Base-by-base conservation (phyloP, 2,113 vertebrate genomes). In the Hiodon alosoides region DNA sequence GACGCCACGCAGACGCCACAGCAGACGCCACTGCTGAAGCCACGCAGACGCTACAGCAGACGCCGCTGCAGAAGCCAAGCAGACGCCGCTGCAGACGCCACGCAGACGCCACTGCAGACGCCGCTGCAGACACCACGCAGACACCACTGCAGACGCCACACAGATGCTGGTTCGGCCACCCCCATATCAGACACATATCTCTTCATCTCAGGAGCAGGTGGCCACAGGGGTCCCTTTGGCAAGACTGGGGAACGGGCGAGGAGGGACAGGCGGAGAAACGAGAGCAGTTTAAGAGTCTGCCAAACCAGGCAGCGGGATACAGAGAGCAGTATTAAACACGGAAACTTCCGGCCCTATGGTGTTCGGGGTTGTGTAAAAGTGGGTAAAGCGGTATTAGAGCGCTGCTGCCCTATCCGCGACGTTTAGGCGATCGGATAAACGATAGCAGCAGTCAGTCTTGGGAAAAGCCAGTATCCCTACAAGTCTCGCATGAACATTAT, bases 161-260 rank as follows among this genome's bases (percentile, higher is more conserved):
- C 72, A 73, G 78, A 81, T 68, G 70, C 52, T 47, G 57, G 71
- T 71, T 74, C 68, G 50, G 69, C 31, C 64, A 69, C 11, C 17
- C 76, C 57, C 52, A 67, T 72, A 78, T 65, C 72, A 68, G n/a
- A 75, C 61, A 14, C 70, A 69, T 75, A 72, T 76, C 72, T 72
- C 73, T 79, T 71, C 31, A 74, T 72, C 69, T 6, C 76, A 64
- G 81, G 70, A 67, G 59, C 46, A 54, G 46, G 52, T 48, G 73
- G 51, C 13, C 31, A 65, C 60, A 46, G 51, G 13, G 2, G 61
- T 17, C 58, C 55, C 10, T 76, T 10, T 66, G 62, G 58, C 70
- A 58, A 68, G 60, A 58, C 7, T 47, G 61, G 59, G 47, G 46
- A 16, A 7, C 4, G 31, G 0, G 17, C 31, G 4, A 58, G 4